Percentiles rank a stretch among this genome's conserved stretches.
Evolutionary conservation across 2,113 vertebrate species (phyloP).

Genomic region (Phylloscopus trochiloides): DNA sequence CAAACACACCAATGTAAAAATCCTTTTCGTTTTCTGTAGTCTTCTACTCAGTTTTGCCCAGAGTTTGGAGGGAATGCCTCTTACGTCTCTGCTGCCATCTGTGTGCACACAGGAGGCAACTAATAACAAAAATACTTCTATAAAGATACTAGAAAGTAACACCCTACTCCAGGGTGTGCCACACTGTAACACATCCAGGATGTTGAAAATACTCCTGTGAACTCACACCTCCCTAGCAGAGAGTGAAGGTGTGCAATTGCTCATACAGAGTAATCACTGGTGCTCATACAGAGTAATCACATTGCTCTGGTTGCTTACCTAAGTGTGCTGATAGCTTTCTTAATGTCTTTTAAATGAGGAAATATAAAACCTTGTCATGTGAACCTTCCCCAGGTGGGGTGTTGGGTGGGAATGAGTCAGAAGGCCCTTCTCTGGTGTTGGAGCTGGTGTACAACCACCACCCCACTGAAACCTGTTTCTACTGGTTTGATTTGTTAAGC

Average conservation of each 20-base stretch:
- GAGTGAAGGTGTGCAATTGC: background rate
- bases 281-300: background rate
- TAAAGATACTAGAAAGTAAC: background rate
- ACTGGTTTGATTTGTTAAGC: constrained; percentile 41
- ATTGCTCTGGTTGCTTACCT: background rate
- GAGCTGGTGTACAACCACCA: background rate
- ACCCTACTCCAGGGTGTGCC: background rate
- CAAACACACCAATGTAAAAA: background rate
- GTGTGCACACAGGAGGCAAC: background rate
- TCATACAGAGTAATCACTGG: background rate
- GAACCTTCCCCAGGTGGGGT: constrained; percentile 15
- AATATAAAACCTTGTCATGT: background rate
- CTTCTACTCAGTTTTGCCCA: background rate
- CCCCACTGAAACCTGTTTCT: constrained; percentile 45
- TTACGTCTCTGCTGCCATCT: background rate
- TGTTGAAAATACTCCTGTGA: constrained; percentile 12
- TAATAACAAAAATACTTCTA: background rate
- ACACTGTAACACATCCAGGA: background rate
- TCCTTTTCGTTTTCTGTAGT: background rate
- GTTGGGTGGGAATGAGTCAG: constrained; percentile 39
- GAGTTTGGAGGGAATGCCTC: background rate
- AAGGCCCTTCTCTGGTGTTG: background rate
- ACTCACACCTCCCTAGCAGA: background rate
- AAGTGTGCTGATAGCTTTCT: constrained; percentile 1
- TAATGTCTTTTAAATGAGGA: constrained; percentile 1